Evolutionary conservation across 2,888 invertebrate genomes (phyloP).

Genomic region (Apoderus coryli): DNA sequence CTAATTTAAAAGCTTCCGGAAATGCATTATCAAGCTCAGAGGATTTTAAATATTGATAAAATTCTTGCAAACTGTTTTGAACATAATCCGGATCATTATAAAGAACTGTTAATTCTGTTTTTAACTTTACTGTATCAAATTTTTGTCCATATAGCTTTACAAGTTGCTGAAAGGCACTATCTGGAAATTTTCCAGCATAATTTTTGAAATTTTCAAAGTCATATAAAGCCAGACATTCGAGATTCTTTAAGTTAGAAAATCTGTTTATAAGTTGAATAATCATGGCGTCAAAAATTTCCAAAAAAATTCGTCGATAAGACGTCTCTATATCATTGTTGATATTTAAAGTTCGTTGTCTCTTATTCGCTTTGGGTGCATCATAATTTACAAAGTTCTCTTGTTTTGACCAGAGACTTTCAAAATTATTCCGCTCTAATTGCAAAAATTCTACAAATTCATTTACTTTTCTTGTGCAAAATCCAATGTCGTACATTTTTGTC

Average conservation of each 20-base stretch:
- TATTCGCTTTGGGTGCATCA: constrained; percentile 10
- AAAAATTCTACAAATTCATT: constrained; percentile 11
- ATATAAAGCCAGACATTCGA: constrained; percentile 10
- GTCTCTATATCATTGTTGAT: constrained; percentile 8
- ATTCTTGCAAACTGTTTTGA: constrained; percentile 10
- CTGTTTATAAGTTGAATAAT: constrained; percentile 11
- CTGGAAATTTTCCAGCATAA: constrained; percentile 12
- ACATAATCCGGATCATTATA: constrained; percentile 11
- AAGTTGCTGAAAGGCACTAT: constrained; percentile 11
- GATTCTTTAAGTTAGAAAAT: constrained; percentile 11
- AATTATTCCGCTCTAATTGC: constrained; percentile 12
- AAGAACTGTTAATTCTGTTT: constrained; percentile 9
- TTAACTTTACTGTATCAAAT: constrained; percentile 11
- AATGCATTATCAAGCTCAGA: constrained; percentile 7
- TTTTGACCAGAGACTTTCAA: constrained; percentile 11
- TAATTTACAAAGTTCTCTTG: constrained; percentile 9
- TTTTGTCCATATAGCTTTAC: constrained; percentile 11
- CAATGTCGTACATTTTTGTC: constrained; percentile 9
- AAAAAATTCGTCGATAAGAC: constrained; percentile 4
- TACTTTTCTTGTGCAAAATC: constrained; percentile 10
- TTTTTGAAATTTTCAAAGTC: constrained; percentile 13
- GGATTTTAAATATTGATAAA: constrained; percentile 13
- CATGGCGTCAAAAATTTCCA: constrained; percentile 12
- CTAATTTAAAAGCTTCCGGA: constrained; percentile 12
- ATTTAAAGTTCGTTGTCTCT: constrained; percentile 11